Conservation (phyloP, 1,140 invertebrate species). For the Drosophila cardini region DNA sequence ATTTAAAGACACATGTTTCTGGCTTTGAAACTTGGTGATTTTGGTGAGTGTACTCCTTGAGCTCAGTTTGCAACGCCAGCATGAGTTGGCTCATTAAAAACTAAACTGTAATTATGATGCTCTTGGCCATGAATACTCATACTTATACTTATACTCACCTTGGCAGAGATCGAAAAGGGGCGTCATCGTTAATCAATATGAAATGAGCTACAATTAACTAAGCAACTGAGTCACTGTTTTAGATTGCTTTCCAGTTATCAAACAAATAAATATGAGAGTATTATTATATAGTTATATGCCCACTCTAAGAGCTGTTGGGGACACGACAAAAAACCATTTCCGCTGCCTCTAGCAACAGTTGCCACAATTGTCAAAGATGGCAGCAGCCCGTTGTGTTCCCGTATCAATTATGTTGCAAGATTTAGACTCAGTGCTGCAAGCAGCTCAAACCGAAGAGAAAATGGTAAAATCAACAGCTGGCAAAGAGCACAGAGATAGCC, state of each 20-base stretch:
- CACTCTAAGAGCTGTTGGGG: background rate
- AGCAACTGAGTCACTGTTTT: conserved; percentile 17
- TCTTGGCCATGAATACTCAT: conserved; percentile 31
- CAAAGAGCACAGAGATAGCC: conserved; percentile 59
- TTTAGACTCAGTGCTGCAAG: background rate
- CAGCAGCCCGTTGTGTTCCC: conserved; percentile 9
- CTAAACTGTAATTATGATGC: conserved; percentile 71
- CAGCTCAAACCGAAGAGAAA: conserved; percentile 31
- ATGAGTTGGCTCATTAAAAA: conserved; percentile 63
- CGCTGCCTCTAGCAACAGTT: conserved; percentile 34
- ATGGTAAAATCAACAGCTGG: conserved; percentile 74
- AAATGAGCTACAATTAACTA: conserved; percentile 18
- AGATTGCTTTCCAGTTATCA: conserved; percentile 1
- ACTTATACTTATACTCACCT: too few species aligned
- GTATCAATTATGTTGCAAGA: conserved; percentile 38
- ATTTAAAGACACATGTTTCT: too few species aligned
- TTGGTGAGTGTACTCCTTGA: too few species aligned
- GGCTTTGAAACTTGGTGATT: too few species aligned
- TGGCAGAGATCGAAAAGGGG: background rate
- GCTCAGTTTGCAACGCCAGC: background rate
- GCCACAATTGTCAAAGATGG: conserved; percentile 8
- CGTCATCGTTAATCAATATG: conserved; percentile 55
- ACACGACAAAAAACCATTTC: conserved; percentile 38
- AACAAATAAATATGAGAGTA: conserved; percentile 4
- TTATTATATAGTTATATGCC: background rate